These are phyloP conservation scores for Aeoliscus strigatus DNA, from an alignment of 2,797 vertebrate species.

Conservation along the genomic window DNA sequence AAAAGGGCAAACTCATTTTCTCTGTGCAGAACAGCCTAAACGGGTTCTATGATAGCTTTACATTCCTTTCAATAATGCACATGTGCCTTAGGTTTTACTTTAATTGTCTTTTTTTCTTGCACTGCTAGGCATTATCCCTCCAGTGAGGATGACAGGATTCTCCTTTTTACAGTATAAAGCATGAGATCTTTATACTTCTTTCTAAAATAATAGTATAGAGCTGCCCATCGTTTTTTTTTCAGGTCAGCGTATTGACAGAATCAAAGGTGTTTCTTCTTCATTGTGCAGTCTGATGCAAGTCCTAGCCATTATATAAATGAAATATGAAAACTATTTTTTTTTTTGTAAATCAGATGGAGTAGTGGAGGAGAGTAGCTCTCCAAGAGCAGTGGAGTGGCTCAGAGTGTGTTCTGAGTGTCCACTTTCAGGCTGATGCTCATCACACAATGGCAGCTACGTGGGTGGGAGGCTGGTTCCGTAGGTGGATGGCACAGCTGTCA, in stretches of 20 bases:
- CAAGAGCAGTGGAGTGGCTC: constrained; percentile 28
- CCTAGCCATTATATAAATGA: too few species aligned
- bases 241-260: too few species aligned
- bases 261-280: too few species aligned
- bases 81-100: too few species aligned
- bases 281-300: too few species aligned
- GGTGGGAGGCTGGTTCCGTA: constrained; percentile 42
- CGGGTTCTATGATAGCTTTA: constrained; percentile 4
- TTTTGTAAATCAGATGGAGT: too few species aligned
- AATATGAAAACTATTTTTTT: too few species aligned
- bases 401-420: constrained; percentile 44
- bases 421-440: constrained; percentile 53
- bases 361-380: constrained; percentile 19
- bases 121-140: constrained; percentile 24
- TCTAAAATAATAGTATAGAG: too few species aligned
- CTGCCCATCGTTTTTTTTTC: too few species aligned
- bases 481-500: constrained; percentile 55
- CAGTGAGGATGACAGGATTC: not conserved
- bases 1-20: constrained; percentile 49
- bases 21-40: constrained; percentile 17
- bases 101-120: constrained; percentile 7
- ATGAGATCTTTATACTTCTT: constrained; percentile 37
- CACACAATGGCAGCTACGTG: constrained; percentile 39
- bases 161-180: constrained; percentile 14
- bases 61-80: not conserved